Conservation (phyloP, 2,797 vertebrate species). For the Melopsittacus undulatus region DNA sequence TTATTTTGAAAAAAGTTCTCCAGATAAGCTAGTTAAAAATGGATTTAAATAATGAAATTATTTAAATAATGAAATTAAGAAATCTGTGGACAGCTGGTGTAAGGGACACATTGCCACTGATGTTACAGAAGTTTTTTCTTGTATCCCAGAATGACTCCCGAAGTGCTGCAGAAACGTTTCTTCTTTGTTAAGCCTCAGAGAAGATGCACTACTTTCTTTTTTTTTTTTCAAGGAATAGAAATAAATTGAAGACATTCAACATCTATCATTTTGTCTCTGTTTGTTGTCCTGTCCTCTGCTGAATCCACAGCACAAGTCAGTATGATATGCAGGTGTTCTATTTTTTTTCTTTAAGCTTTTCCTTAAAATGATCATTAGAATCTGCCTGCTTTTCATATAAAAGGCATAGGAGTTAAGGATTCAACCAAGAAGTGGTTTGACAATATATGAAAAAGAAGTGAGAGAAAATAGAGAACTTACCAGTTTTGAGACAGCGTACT, state of each 20-base stretch:
- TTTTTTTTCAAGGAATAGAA: background rate
- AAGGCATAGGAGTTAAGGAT: background rate
- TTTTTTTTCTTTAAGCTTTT: background rate
- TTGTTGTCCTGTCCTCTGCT: background rate
- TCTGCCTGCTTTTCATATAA: background rate
- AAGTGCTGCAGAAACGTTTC: background rate
- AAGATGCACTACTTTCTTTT: background rate
- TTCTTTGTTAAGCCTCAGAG: background rate
- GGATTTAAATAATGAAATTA: background rate
- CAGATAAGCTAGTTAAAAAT: background rate
- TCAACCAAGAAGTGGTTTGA: background rate
- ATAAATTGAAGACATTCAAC: slow-evolving; percentile 7
- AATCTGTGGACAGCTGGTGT: background rate
- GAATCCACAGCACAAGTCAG: background rate
- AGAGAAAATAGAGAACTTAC: background rate
- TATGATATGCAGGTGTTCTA: background rate
- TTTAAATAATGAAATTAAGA: background rate
- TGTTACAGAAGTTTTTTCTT: background rate
- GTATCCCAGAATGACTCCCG: background rate
- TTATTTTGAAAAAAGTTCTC: background rate
- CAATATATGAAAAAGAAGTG: background rate
- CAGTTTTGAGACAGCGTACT: background rate
- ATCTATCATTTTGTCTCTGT: background rate
- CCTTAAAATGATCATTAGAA: background rate
- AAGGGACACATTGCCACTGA: background rate